Percentiles rank a stretch among this genome's conserved stretches.
Conservation (phyloP, 1,140 invertebrate genomes). For the Rhagoletis pomonella region DNA sequence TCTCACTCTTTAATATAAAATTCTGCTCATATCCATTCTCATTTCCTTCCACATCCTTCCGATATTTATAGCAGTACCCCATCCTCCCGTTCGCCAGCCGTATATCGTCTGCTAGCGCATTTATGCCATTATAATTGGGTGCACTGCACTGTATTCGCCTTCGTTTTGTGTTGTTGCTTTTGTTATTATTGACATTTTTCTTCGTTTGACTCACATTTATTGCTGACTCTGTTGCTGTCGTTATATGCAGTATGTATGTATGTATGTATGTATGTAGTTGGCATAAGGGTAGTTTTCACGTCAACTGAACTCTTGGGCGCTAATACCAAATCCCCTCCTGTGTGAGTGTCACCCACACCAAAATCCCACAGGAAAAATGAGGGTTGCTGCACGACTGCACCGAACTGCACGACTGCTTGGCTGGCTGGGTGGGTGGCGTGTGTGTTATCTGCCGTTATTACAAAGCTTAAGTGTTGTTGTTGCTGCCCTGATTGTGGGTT, state of each 20-base stretch:
- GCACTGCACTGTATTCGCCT: conserved; percentile 52
- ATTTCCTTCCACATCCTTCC: conserved; percentile 33
- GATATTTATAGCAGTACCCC: neutral
- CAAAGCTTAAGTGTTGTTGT: neutral
- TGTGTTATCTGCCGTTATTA: neutral
- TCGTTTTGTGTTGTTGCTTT: neutral
- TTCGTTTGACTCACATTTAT: conserved; percentile 36
- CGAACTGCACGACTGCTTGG: neutral
- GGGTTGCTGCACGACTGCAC: conserved; percentile 3
- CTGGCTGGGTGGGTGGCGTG: neutral
- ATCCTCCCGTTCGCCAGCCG: conserved; percentile 13
- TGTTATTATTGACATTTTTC: conserved; percentile 39
- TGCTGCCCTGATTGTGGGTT: conserved; percentile 46
- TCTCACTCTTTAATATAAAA: neutral
- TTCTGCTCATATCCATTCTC: conserved; percentile 29
- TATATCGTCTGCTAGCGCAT: neutral
- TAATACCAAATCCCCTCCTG: neutral
- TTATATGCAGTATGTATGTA: neutral
- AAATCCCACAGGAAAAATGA: neutral
- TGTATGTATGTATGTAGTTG: neutral
- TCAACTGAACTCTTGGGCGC: conserved; percentile 7
- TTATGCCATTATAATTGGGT: conserved; percentile 71
- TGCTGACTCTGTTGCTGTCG: conserved; percentile 32
- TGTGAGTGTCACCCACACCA: neutral
- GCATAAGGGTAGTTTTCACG: conserved; percentile 38